A percentile compares a stretch with the other conserved stretches of the same genome.
Conservation (phyloP, 2,113 vertebrate species). For the Scatophagus argus region DNA sequence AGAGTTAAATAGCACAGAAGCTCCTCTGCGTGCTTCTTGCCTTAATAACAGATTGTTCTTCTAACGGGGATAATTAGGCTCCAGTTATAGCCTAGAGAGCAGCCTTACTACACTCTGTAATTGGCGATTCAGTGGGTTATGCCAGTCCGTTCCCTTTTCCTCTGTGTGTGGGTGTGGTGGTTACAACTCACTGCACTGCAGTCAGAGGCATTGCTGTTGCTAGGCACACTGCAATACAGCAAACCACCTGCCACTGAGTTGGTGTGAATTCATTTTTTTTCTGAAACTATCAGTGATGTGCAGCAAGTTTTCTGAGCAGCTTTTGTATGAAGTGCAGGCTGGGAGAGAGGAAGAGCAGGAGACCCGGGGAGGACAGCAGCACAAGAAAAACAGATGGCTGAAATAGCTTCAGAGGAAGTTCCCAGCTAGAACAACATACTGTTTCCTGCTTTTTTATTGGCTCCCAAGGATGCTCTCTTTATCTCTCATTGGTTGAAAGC, state of each 20-base stretch:
- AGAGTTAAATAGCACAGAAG: conserved; percentile 64
- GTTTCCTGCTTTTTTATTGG: conserved; percentile 74
- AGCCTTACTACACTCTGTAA: conserved; percentile 82
- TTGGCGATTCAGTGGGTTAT: conserved; percentile 79
- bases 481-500: conserved; percentile 65
- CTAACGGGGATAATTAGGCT: conserved; percentile 84
- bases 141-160: conserved; percentile 68
- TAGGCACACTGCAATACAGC: conserved; percentile 68
- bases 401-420: conserved; percentile 72
- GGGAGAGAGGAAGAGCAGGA: conserved; percentile 63
- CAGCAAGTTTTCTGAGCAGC: conserved; percentile 49
- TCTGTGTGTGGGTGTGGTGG: conserved; percentile 76
- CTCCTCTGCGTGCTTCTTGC: conserved; percentile 56
- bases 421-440: conserved; percentile 61
- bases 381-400: conserved; percentile 55
- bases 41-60: conserved; percentile 85
- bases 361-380: conserved; percentile 43
- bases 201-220: conserved; percentile 77
- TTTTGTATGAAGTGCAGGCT: conserved; percentile 25
- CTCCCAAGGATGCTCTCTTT: conserved; percentile 36
- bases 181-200: conserved; percentile 79
- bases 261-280: conserved; percentile 61
- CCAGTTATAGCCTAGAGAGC: conserved; percentile 81
- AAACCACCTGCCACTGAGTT: conserved; percentile 66
- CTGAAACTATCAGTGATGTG: conserved; percentile 49